phyloP scores from a whole-genome alignment of 2,888 invertebrate genomes.

The Sthenelais limicola region DNA sequence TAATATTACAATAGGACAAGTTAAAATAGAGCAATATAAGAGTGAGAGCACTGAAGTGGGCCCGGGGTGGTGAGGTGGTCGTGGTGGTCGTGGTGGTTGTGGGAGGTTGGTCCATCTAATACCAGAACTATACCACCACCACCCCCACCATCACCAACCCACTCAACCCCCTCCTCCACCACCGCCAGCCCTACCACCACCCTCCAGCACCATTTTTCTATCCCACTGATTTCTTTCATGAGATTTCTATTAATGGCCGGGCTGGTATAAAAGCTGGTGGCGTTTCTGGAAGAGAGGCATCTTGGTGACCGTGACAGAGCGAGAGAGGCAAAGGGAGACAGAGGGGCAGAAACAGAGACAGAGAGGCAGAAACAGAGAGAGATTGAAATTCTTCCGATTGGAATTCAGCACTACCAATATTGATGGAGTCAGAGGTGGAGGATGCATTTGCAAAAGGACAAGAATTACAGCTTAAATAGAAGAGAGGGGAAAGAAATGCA shows the following conservation, averaged over 20 bases:
- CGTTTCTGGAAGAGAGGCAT: conserved; percentile 4
- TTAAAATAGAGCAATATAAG: no score
- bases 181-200: background rate
- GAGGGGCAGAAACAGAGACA: no score
- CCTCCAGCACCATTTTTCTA: conserved; percentile 26
- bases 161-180: background rate
- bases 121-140: background rate
- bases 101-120: background rate
- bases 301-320: background rate
- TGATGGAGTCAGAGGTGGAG: background rate
- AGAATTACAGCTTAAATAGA: no score
- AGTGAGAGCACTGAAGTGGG: no score
- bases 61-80: no score
- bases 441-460: no score
- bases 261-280: conserved; percentile 16
- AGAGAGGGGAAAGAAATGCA: no score
- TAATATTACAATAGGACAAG: no score
- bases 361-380: no score
- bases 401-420: no score
- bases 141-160: conserved; percentile 1
- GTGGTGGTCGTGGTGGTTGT: no score
- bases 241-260: conserved; percentile 11
- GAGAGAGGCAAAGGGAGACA: background rate
- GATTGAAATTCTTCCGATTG: no score
- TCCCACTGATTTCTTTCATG: conserved; percentile 33